Evolutionary conservation across 2,113 vertebrate genomes (phyloP), one percentile per base, ranked within the genome.

Genomic region (Solea senegalensis): DNA sequence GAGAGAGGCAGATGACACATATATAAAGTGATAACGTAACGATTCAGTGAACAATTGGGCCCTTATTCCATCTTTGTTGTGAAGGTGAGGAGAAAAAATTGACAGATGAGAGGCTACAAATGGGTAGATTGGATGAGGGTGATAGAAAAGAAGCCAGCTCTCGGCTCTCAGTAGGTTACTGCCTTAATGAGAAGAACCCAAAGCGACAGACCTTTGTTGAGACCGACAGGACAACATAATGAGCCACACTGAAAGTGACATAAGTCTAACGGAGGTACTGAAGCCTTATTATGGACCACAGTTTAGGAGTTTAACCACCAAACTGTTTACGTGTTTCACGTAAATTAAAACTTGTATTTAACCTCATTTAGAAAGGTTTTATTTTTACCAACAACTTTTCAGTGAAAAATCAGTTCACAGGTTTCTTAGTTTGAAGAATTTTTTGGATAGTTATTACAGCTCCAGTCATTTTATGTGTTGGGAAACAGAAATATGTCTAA

Each of bases 171-270:
- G 83, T 80, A 53, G 79, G 83, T 72, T 65, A 40, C 72, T 1
- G 56, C 26, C 26, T 81, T 87, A 89, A 87, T 89, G 83, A 89
- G 64, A 56, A 21, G 16, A 63, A 58, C 41, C 15, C 59, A 64
- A 63, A 55, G 55, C 56, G 62, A 73, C 71, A 73, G 78, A 67
- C 73, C 57, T 65, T 28, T 45, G 40, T 28, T 41, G 62, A 71
- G 62, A 59, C 51, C 13, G 71, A 65, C 27, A 69, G 16, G 53
- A 69, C 52, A 60, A 80, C 59, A 76, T 74, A 69, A 82, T 65
- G 69, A 88, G 64, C 56, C 59, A 77, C 74, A 67, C 67, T 66
- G 67, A 70, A 43, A 9, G 54, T n/a, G 53, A 50, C 51, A 41
- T 71, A 40, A 49, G 57, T 59, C 48, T n/a, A 43, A 65, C 15